A percentile compares a stretch with the other conserved stretches of the same genome.
These are phyloP conservation scores for Hydrotaea diabolus DNA, from an alignment of 2,888 invertebrate species.

Conservation along the genomic window DNA sequence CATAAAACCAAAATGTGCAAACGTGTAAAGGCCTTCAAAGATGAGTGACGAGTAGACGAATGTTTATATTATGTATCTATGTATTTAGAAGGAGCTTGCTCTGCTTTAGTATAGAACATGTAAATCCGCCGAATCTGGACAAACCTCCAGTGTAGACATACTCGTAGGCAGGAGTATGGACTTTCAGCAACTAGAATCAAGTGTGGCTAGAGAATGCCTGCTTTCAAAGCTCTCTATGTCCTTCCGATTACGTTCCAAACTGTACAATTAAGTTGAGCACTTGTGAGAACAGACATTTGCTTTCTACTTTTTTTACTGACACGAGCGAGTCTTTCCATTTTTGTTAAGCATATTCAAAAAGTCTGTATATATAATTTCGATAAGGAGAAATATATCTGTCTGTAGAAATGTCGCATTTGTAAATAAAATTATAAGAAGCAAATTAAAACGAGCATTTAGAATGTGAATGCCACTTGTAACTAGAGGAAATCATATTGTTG, in stretches of 20 bases:
- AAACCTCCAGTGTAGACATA: too few species aligned
- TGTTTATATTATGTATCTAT: too few species aligned
- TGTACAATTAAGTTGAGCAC: neutral
- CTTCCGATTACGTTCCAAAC: neutral
- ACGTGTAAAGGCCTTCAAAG: slow-evolving; percentile 27
- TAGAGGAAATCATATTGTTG: neutral
- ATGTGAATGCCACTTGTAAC: neutral
- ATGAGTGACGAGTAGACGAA: neutral
- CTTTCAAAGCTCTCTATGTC: too few species aligned
- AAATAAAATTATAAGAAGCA: neutral
- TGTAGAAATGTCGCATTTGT: neutral
- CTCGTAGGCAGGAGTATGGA: neutral
- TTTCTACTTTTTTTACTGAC: neutral
- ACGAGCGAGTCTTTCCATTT: neutral
- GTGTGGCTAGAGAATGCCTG: too few species aligned
- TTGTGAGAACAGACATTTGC: neutral
- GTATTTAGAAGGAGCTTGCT: neutral
- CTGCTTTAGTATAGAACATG: neutral
- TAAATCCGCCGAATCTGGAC: neutral
- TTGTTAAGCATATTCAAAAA: neutral
- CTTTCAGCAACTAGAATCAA: too few species aligned
- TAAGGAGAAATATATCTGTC: neutral
- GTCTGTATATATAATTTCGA: slow-evolving; percentile 10
- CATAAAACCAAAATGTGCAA: slow-evolving; percentile 64
- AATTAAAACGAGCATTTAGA: neutral